These are phyloP conservation scores for Leuctra nigra DNA, from an alignment of 2,888 invertebrate species.

Conservation along the genomic window DNA sequence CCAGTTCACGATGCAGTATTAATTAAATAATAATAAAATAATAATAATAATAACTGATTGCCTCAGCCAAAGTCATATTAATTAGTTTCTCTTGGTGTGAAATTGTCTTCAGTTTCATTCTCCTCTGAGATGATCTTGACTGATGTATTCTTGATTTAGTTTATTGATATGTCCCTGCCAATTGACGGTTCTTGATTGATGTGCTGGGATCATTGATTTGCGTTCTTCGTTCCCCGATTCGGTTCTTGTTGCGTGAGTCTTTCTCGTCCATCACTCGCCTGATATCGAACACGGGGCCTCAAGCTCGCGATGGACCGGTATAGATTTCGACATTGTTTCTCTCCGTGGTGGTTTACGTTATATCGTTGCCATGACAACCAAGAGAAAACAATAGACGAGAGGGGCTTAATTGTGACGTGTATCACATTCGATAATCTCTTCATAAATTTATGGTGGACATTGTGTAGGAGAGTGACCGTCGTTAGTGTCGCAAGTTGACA, in stretches of 20 bases:
- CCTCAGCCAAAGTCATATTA: background rate
- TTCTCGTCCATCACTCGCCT: background rate
- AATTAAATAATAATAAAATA: constrained; percentile 6
- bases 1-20: constrained; percentile 5
- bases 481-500: background rate
- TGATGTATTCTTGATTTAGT: constrained; percentile 7
- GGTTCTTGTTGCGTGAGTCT: background rate
- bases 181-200: constrained; percentile 14
- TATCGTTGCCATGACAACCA: constrained; percentile 7
- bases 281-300: background rate
- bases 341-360: background rate
- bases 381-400: constrained; percentile 20
- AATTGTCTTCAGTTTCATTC: background rate
- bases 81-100: background rate
- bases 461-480: constrained; percentile 3
- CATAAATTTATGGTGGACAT: constrained; percentile 22
- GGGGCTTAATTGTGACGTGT: constrained; percentile 22
- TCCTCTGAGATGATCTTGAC: background rate
- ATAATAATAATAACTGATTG: background rate
- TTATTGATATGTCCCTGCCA: constrained; percentile 15
- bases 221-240: background rate
- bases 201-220: background rate
- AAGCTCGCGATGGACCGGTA: background rate
- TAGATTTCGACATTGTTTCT: constrained; percentile 7
- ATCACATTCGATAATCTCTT: constrained; percentile 25